Evolutionary conservation across 2,888 invertebrate genomes (phyloP).

Genomic region (Polietes domitor): DNA sequence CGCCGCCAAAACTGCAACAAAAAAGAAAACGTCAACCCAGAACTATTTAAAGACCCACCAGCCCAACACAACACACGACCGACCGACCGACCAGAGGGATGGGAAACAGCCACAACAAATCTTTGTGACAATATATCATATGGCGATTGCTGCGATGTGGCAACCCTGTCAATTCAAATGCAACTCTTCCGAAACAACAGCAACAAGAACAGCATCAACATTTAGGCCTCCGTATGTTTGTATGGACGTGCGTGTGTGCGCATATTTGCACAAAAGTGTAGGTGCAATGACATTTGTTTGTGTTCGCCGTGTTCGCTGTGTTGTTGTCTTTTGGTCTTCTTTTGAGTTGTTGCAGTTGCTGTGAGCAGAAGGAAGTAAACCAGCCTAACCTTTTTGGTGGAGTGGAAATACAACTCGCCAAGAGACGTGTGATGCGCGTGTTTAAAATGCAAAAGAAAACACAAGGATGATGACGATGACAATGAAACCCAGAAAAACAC

Average conservation of each 20-base stretch:
- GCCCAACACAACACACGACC: neutral
- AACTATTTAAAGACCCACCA: constrained; percentile 4
- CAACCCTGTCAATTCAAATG: neutral
- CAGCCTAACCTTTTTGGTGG: constrained; percentile 7
- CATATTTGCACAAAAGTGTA: constrained; percentile 35
- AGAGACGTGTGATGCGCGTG: constrained; percentile 28
- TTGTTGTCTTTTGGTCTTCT: neutral
- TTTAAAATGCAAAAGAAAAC: constrained; percentile 39
- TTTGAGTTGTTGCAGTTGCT: neutral
- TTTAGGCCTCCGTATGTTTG: neutral
- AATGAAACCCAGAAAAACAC: constrained; percentile 38
- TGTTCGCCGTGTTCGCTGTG: neutral
- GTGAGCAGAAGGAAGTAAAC: neutral
- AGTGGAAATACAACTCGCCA: neutral
- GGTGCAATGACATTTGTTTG: constrained; percentile 62
- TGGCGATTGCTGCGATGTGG: constrained; percentile 16
- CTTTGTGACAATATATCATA: constrained; percentile 5
- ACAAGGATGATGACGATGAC: constrained; percentile 13
- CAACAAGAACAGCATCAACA: neutral
- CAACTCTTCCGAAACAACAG: neutral
- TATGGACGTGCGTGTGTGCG: neutral
- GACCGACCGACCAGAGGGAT: neutral
- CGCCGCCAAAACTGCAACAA: constrained; percentile 5
- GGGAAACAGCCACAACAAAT: neutral
- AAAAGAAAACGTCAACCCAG: constrained; percentile 27